These are phyloP conservation scores for Machaerirhynchus nigripectus DNA, from an alignment of 2,113 vertebrate genomes.

Conservation along the genomic window DNA sequence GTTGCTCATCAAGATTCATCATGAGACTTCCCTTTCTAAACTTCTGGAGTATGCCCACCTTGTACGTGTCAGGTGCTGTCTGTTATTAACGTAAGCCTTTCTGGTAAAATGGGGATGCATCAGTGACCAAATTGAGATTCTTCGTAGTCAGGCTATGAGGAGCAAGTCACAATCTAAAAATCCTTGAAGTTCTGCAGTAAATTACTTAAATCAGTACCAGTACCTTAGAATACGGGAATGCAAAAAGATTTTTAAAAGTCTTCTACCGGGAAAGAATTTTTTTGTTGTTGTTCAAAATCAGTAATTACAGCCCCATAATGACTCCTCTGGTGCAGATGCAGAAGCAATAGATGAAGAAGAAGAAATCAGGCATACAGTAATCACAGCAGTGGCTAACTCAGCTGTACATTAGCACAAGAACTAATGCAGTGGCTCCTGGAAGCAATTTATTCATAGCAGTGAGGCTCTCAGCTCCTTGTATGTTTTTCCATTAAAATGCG, in stretches of 20 bases:
- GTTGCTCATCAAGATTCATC: neutral
- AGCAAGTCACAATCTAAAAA: neutral
- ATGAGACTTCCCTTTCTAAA: neutral
- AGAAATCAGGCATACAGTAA: conserved; percentile 10
- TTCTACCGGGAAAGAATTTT: neutral
- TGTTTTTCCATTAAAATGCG: neutral
- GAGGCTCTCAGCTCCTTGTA: neutral
- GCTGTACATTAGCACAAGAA: neutral
- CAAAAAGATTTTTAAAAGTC: neutral
- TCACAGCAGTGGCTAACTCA: neutral
- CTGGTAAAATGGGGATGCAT: neutral
- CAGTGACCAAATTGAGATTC: neutral
- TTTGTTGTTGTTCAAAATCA: neutral
- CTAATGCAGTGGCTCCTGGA: conserved; percentile 8
- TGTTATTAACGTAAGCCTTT: neutral
- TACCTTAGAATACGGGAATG: neutral
- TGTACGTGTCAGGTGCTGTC: neutral
- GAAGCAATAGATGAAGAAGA: conserved; percentile 13
- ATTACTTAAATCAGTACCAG: conserved; percentile 11
- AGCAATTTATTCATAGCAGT: neutral
- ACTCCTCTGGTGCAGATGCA: conserved; percentile 18
- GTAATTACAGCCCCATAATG: conserved; percentile 21
- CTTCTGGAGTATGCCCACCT: neutral
- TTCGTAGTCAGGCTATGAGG: neutral
- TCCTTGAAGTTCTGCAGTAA: neutral